Conservation (phyloP, 2,888 invertebrate species). For the Metellina segmentata region DNA sequence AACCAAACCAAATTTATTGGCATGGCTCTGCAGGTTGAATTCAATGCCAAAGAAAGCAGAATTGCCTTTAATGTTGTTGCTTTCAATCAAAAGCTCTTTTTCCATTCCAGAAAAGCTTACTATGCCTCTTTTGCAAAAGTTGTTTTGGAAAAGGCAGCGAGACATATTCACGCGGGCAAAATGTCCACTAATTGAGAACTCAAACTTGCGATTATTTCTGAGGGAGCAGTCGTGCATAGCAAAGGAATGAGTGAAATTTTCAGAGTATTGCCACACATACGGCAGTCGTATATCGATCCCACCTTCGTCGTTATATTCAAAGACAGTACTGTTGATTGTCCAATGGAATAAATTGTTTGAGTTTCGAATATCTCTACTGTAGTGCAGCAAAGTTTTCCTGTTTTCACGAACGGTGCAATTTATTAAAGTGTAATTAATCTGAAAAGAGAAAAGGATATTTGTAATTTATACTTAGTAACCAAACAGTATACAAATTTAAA, state of each 20-base stretch:
- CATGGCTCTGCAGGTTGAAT: conserved; percentile 93
- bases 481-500: background rate
- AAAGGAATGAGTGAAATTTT: conserved; percentile 95
- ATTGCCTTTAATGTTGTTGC: conserved; percentile 90
- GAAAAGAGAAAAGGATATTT: conserved; percentile 10
- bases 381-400: conserved; percentile 91
- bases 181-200: conserved; percentile 93
- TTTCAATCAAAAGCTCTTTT: conserved; percentile 92
- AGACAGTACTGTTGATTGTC: conserved; percentile 90
- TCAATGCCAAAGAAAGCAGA: conserved; percentile 91
- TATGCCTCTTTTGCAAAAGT: conserved; percentile 90
- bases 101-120: conserved; percentile 96
- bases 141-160: conserved; percentile 91
- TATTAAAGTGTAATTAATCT: conserved; percentile 94
- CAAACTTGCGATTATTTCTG: conserved; percentile 90
- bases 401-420: conserved; percentile 92
- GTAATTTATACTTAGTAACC: background rate
- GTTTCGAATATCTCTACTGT: conserved; percentile 94
- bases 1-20: conserved; percentile 89
- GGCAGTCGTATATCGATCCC: conserved; percentile 95
- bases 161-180: conserved; percentile 94
- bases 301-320: conserved; percentile 91
- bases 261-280: conserved; percentile 96
- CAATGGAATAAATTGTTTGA: conserved; percentile 99
- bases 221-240: conserved; percentile 93